These are phyloP conservation scores for Netelia melanura DNA, from an alignment of 2,888 invertebrate genomes.

Conservation along the genomic window DNA sequence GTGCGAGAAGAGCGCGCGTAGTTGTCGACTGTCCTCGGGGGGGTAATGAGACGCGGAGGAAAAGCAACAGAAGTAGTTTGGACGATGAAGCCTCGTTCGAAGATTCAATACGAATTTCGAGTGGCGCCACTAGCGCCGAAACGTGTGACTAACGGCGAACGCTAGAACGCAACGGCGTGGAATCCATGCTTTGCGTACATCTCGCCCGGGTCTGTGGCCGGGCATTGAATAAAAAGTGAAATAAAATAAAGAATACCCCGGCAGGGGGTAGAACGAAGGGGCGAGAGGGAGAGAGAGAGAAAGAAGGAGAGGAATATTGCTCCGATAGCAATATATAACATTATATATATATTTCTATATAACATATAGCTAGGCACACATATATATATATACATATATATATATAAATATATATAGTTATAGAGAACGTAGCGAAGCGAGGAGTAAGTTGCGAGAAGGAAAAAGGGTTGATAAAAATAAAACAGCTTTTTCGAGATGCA, in stretches of 20 bases:
- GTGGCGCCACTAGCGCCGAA: slow-evolving; percentile 45
- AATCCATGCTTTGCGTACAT: slow-evolving; percentile 44
- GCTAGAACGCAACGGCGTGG: slow-evolving; percentile 9
- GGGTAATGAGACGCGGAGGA: slow-evolving; percentile 37
- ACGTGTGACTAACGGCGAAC: not conserved
- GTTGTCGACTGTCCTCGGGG: slow-evolving; percentile 37
- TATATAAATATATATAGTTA: slow-evolving; percentile 29
- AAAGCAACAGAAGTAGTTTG: slow-evolving; percentile 19
- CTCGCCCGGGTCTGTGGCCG: slow-evolving; percentile 57
- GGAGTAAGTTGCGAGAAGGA: not conserved
- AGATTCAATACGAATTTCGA: slow-evolving; percentile 61
- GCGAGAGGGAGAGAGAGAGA: not conserved
- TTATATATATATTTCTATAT: not conserved
- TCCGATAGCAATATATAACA: slow-evolving; percentile 5
- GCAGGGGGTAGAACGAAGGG: not conserved
- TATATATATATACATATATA: slow-evolving; percentile 16
- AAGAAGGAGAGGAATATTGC: not conserved
- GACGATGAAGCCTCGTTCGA: slow-evolving; percentile 39
- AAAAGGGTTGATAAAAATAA: not conserved
- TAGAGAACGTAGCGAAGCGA: not conserved
- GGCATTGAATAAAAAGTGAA: slow-evolving; percentile 44
- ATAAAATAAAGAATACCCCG: slow-evolving; percentile 14
- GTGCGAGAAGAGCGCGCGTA: slow-evolving; percentile 23
- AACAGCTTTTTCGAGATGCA: slow-evolving; percentile 72
- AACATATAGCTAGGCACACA: not conserved